A percentile compares a stretch with the other conserved stretches of the same genome.
These are phyloP conservation scores for Caenorhabditis becei DNA, from an alignment of 2,888 invertebrate species.

Conservation along the genomic window DNA sequence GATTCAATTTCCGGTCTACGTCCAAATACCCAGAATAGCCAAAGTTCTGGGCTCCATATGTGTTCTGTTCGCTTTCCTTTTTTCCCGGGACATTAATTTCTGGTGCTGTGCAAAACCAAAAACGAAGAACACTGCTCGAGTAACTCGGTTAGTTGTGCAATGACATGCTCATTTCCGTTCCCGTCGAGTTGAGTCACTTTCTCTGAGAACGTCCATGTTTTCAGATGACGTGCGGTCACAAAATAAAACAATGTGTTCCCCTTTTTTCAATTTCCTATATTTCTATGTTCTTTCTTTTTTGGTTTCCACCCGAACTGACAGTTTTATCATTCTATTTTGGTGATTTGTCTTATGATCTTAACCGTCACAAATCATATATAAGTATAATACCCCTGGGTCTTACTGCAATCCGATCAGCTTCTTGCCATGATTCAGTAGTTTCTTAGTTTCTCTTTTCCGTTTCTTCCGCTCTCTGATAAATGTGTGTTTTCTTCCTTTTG, in stretches of 20 bases:
- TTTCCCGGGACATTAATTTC: conserved; percentile 21
- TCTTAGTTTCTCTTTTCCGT: neutral
- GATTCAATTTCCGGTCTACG: conserved; percentile 32
- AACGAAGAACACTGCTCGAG: conserved; percentile 22
- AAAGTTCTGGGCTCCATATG: conserved; percentile 4
- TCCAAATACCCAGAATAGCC: conserved; percentile 14
- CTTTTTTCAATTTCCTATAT: neutral
- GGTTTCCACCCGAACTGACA: neutral
- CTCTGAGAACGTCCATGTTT: conserved; percentile 12
- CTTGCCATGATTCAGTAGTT: conserved; percentile 8
- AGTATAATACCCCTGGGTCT: neutral
- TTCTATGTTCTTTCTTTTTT: neutral
- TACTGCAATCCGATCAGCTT: conserved; percentile 16
- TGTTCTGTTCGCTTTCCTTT: neutral
- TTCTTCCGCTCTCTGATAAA: conserved; percentile 21
- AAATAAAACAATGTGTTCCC: neutral
- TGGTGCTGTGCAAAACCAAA: conserved; percentile 12
- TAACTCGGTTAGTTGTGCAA: conserved; percentile 36
- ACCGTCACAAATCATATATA: neutral
- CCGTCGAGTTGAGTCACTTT: conserved; percentile 2
- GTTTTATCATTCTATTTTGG: neutral
- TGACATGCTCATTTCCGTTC: conserved; percentile 30
- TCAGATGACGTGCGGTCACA: conserved; percentile 16
- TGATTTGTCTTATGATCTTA: no score
- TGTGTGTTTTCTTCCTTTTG: conserved; percentile 20